These are phyloP conservation scores for Cebidichthys violaceus DNA, from an alignment of 2,113 vertebrate genomes.

Conservation along the genomic window DNA sequence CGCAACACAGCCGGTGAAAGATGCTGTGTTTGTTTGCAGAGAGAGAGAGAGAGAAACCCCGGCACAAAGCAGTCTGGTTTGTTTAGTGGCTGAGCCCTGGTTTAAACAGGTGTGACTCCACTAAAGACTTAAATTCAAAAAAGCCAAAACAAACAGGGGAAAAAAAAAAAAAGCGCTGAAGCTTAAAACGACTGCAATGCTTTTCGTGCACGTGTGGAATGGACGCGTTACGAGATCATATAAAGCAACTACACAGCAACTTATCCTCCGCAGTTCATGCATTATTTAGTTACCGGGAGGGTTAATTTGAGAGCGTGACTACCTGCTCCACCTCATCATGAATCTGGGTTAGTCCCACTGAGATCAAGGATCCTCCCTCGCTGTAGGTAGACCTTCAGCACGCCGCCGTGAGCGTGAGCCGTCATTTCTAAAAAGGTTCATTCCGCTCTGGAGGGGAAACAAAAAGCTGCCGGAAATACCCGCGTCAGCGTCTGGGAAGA, in stretches of 20 bases:
- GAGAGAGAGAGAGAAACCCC: no score
- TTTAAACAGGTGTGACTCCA: no score
- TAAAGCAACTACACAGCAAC: background rate
- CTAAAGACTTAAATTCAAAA: no score
- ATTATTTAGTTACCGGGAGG: slow-evolving; percentile 8
- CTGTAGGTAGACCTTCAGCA: slow-evolving; percentile 34
- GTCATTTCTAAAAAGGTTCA: slow-evolving; percentile 23
- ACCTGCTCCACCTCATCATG: slow-evolving; percentile 10
- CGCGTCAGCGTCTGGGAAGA: background rate
- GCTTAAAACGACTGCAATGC: no score
- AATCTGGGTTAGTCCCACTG: slow-evolving; percentile 58
- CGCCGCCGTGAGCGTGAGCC: background rate
- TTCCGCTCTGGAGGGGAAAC: background rate
- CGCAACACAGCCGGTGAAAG: no score
- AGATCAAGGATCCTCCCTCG: slow-evolving; percentile 51
- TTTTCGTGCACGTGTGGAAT: background rate
- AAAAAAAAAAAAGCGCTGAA: no score
- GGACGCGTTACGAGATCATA: background rate
- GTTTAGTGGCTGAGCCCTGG: no score
- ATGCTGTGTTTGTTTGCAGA: no score
- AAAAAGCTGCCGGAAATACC: background rate
- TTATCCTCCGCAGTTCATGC: background rate
- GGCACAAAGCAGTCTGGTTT: no score
- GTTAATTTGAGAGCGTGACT: slow-evolving; percentile 20
- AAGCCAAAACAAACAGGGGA: no score